A percentile compares a stretch with the other conserved stretches of the same genome.
Evolutionary conservation across 2,888 invertebrate species (phyloP).

Genomic region (Stenodema calcarata): DNA sequence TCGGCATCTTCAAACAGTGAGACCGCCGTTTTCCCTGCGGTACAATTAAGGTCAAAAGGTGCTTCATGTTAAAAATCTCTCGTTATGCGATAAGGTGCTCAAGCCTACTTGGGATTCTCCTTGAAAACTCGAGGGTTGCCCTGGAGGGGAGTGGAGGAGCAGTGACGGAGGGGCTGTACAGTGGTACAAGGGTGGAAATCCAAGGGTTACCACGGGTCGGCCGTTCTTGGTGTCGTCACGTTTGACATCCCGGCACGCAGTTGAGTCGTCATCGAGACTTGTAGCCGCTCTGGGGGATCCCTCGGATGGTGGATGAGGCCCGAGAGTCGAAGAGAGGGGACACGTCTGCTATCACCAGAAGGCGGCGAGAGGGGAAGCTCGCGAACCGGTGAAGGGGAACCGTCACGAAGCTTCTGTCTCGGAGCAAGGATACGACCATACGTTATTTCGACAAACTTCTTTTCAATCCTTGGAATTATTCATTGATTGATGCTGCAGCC

Average conservation of each 20-base stretch:
- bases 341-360: background rate
- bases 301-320: background rate
- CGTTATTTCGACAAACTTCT: constrained; percentile 10
- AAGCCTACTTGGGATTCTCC: background rate
- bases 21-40: background rate
- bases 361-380: background rate
- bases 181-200: too few species aligned
- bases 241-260: background rate
- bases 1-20: background rate
- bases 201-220: too few species aligned
- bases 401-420: constrained; percentile 13
- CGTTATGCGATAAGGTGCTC: background rate
- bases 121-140: background rate
- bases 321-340: too few species aligned
- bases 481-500: background rate
- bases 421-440: background rate
- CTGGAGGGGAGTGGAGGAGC: background rate
- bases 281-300: background rate
- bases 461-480: constrained; percentile 1
- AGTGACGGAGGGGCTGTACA: background rate
- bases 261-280: background rate
- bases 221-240: background rate
- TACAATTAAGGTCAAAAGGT: background rate
- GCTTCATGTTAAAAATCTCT: constrained; percentile 2
- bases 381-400: background rate